Percentiles rank a stretch among this genome's conserved stretches.
Evolutionary conservation across 1,140 invertebrate species (phyloP).

Genomic region (Geopemphigus sp.): DNA sequence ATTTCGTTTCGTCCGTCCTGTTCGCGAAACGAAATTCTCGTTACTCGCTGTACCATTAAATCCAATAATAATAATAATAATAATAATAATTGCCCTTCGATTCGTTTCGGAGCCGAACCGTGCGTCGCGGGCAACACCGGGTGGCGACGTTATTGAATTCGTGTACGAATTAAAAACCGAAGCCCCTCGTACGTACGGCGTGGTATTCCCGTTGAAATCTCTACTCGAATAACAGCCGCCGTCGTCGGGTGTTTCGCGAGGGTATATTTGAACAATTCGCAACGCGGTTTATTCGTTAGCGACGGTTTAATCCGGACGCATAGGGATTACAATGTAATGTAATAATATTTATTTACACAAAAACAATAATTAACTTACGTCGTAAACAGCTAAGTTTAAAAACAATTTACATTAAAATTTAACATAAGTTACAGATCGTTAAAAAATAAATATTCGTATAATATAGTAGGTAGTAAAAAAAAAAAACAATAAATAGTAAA

Average conservation of each 20-base stretch:
- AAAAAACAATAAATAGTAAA: constrained; percentile 28
- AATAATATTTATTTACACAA: constrained; percentile 26
- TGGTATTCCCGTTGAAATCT: background rate
- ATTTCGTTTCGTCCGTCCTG: too few relatives aligned
- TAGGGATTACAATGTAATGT: background rate
- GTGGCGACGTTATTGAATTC: too few relatives aligned
- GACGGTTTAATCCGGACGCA: background rate
- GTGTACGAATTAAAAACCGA: too few relatives aligned
- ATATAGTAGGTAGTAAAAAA: background rate
- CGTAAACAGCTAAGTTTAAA: constrained; percentile 18
- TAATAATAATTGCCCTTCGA: too few relatives aligned
- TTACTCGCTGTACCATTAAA: too few relatives aligned
- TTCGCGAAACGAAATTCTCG: too few relatives aligned
- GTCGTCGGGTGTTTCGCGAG: background rate
- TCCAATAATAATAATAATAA: too few relatives aligned
- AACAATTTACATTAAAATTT: constrained; percentile 45
- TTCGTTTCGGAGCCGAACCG: too few relatives aligned
- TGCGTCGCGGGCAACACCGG: background rate
- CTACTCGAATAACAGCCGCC: background rate
- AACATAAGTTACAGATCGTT: constrained; percentile 40
- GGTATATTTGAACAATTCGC: background rate
- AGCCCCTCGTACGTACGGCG: too few relatives aligned
- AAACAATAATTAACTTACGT: constrained; percentile 20
- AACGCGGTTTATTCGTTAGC: background rate
- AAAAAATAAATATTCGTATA: constrained; percentile 34